These are phyloP conservation scores for Dolichallabes microphthalmus DNA, from an alignment of 2,113 vertebrate species.

Conservation along the genomic window DNA sequence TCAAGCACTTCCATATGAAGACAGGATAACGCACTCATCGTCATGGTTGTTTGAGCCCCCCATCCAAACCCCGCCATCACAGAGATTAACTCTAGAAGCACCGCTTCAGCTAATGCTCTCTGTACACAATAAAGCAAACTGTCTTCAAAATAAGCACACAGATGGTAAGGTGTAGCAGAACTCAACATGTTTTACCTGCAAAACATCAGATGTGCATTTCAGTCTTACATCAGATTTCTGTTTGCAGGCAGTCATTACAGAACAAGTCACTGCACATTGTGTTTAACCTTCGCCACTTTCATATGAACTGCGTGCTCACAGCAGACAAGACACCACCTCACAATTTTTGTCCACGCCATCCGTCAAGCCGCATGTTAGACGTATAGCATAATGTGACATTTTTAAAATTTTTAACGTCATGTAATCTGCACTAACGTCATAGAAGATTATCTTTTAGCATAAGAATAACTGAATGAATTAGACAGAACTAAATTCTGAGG, in stretches of 20 bases:
- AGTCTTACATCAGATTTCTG: background rate
- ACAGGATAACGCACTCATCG: conserved; percentile 33
- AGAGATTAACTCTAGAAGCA: conserved; percentile 33
- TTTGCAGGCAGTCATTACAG: background rate
- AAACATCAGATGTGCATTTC: background rate
- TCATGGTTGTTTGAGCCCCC: conserved; percentile 20
- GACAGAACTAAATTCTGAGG: background rate
- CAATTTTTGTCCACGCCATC: background rate
- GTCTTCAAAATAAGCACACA: conserved; percentile 1
- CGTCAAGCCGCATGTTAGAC: background rate
- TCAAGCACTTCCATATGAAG: conserved; percentile 49
- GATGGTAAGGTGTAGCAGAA: background rate
- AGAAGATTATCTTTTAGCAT: background rate
- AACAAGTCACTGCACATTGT: background rate
- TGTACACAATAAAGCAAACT: background rate
- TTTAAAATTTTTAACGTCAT: background rate
- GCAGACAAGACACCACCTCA: background rate
- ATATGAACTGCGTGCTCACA: background rate
- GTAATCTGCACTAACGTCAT: background rate
- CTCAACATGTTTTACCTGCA: background rate
- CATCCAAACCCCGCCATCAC: background rate
- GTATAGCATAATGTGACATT: background rate
- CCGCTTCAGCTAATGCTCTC: conserved; percentile 20
- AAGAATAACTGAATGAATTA: background rate
- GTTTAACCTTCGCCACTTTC: background rate